phyloP scores from a whole-genome alignment of 2,888 invertebrate genomes.

The Heliconius cydno region DNA sequence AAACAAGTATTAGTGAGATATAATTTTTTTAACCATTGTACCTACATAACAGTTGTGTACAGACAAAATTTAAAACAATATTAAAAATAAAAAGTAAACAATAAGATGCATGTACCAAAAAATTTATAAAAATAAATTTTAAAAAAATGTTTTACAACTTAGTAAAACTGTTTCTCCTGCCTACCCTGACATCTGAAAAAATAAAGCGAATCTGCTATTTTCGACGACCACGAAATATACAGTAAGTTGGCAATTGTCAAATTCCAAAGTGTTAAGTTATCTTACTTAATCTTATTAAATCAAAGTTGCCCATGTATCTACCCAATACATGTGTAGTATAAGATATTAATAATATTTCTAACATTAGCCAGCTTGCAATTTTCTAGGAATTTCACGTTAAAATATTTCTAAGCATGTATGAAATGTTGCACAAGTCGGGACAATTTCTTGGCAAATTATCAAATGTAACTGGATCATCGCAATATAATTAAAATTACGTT shows the following conservation, averaged over 20 bases:
- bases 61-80: neutral
- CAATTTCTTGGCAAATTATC: conserved; percentile 36
- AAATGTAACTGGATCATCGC: conserved; percentile 31
- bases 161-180: too few relatives aligned
- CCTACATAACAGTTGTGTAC: neutral
- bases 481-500: conserved; percentile 24
- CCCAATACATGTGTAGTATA: neutral
- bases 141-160: too few relatives aligned
- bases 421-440: conserved; percentile 32
- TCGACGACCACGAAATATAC: too few relatives aligned
- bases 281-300: neutral
- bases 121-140: neutral
- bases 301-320: neutral
- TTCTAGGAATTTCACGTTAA: conserved; percentile 25
- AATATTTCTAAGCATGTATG: conserved; percentile 26
- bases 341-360: neutral
- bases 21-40: too few relatives aligned
- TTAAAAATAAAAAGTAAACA: neutral
- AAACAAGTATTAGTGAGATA: too few relatives aligned
- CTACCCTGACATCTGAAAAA: too few relatives aligned
- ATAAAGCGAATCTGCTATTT: too few relatives aligned
- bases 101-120: neutral
- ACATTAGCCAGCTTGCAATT: conserved; percentile 7
- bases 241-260: too few relatives aligned
- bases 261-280: too few relatives aligned